These are phyloP conservation scores for Cotesia typhae DNA, from an alignment of 1,140 invertebrate species.

Conservation along the genomic window DNA sequence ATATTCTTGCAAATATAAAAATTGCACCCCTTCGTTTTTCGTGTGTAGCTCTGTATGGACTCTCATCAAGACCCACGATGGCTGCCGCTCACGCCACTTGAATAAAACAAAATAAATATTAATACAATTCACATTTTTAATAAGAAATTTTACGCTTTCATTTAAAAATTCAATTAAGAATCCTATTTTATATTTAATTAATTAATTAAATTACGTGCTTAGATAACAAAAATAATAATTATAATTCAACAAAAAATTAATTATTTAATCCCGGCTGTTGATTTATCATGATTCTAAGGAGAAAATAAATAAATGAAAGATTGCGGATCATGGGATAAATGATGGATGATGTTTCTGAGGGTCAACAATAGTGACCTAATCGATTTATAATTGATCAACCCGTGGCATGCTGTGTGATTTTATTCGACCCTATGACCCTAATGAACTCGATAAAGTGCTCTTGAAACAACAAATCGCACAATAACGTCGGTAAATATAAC, in stretches of 20 bases:
- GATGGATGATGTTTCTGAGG: constrained; percentile 37
- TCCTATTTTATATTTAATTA: too few species aligned
- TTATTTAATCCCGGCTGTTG: neutral
- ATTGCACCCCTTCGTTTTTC: constrained; percentile 49
- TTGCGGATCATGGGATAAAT: constrained; percentile 27
- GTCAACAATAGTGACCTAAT: constrained; percentile 41
- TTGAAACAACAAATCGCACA: neutral
- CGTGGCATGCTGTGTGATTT: neutral
- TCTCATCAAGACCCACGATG: constrained; percentile 41
- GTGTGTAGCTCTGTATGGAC: constrained; percentile 2
- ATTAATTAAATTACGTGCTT: too few species aligned
- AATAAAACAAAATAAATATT: constrained; percentile 1
- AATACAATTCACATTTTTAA: neutral
- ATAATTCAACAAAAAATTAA: neutral
- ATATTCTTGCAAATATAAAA: constrained; percentile 62
- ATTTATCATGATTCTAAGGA: neutral
- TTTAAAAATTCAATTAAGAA: neutral
- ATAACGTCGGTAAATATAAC: neutral
- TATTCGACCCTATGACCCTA: constrained; percentile 1
- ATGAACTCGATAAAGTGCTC: constrained; percentile 24
- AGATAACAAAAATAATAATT: neutral
- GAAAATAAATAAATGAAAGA: constrained; percentile 36
- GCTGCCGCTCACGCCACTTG: constrained; percentile 49
- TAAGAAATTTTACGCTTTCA: neutral
- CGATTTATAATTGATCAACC: constrained; percentile 42